These are phyloP conservation scores for Ciconia stormi DNA, from an alignment of 2,113 vertebrate genomes.

Conservation along the genomic window DNA sequence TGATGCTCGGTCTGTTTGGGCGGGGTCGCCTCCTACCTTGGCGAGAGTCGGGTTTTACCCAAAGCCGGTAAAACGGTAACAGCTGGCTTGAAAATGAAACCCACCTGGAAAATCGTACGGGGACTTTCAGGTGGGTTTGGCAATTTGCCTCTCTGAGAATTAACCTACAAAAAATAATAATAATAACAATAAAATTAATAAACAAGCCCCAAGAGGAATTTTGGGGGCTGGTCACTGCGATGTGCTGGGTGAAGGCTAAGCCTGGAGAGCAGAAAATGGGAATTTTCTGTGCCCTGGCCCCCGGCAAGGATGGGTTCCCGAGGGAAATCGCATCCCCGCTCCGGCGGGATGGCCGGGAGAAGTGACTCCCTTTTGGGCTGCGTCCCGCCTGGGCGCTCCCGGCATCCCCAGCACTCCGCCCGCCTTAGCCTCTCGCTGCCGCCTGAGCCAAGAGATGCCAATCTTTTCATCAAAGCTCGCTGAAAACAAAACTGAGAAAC, in stretches of 20 bases:
- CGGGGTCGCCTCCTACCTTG: not conserved
- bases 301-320: not conserved
- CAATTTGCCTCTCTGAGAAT: not conserved
- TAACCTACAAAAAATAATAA: not conserved
- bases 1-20: rapidly evolving
- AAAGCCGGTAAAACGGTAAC: rapidly evolving
- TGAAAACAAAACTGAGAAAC: constrained; percentile 91
- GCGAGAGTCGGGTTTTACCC: not conserved
- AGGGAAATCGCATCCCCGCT: not conserved
- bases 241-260: not conserved
- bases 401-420: not conserved
- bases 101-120: not conserved
- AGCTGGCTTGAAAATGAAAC: not conserved
- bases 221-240: not conserved
- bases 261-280: not conserved
- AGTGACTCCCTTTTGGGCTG: not conserved
- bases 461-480: constrained; percentile 77
- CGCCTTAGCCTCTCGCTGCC: not conserved
- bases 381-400: not conserved
- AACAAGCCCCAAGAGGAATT: not conserved
- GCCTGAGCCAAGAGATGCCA: constrained; percentile 53
- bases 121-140: not conserved
- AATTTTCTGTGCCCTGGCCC: not conserved
- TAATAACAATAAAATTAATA: not conserved
- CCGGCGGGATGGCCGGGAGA: not conserved